phyloP scores from a whole-genome alignment of 2,888 invertebrate species.

The Amblyjoppa fuscipennis region DNA sequence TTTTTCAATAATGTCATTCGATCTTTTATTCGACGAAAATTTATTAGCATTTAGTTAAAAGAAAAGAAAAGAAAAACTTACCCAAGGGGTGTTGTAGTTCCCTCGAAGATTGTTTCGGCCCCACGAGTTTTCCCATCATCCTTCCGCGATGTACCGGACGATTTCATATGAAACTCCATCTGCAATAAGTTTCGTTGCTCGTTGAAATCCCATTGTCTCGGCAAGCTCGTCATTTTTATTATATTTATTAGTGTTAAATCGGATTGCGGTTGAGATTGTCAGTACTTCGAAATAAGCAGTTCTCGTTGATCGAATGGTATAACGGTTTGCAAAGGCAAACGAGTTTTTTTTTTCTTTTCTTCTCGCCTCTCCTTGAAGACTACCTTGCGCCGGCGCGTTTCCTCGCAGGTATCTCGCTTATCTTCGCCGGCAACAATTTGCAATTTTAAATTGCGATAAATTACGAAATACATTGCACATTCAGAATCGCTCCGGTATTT shows the following conservation, averaged over 20 bases:
- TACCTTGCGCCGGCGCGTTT: not conserved
- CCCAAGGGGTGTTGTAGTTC: constrained; percentile 76
- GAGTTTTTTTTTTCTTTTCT: not conserved
- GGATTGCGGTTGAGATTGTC: not conserved
- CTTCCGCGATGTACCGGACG: constrained; percentile 73
- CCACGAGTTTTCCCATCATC: constrained; percentile 74
- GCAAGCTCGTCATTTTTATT: not conserved
- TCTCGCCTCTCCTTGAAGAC: not conserved
- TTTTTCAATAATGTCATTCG: not conserved
- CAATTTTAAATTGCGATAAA: not conserved
- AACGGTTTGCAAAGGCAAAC: not conserved
- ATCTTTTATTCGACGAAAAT: not conserved
- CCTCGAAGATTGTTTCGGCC: constrained; percentile 79
- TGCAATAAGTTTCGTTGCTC: constrained; percentile 64
- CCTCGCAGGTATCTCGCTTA: not conserved
- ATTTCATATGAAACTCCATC: constrained; percentile 83
- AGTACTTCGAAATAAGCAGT: not conserved
- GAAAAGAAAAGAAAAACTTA: constrained; percentile 64
- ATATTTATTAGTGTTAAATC: not conserved
- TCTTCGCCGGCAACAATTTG: not conserved
- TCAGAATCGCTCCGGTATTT: not conserved
- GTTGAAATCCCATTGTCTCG: not conserved
- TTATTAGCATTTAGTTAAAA: not conserved
- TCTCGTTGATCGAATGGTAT: not conserved
- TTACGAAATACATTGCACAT: not conserved